Evolutionary conservation across 2,797 vertebrate species (phyloP).

Genomic region (Rhinogobio ventralis): DNA sequence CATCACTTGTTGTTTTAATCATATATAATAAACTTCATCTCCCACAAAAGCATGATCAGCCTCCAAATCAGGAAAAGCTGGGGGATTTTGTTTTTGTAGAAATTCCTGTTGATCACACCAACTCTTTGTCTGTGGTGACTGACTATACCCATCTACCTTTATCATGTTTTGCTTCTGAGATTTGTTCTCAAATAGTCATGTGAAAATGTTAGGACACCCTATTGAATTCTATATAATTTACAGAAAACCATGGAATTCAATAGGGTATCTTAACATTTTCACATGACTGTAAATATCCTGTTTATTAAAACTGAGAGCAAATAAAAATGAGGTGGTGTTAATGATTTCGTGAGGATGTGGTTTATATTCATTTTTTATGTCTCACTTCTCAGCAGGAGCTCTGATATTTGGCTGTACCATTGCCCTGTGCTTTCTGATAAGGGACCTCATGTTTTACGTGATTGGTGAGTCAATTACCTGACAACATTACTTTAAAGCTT

Average conservation of each 20-base stretch:
- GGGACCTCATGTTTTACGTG: slow-evolving; percentile 99
- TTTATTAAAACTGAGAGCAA: not conserved
- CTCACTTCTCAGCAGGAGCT: slow-evolving; percentile 87
- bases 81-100: too few species aligned
- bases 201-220: too few species aligned
- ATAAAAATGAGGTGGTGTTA: not conserved
- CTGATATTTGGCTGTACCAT: slow-evolving; percentile 93
- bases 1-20: not conserved
- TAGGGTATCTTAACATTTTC: too few species aligned
- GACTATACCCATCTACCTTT: too few species aligned
- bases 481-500: not conserved
- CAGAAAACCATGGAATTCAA: too few species aligned
- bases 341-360: not conserved
- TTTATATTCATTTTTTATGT: not conserved
- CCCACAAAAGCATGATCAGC: not conserved
- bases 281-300: not conserved
- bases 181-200: too few species aligned
- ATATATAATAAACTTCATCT: too few species aligned
- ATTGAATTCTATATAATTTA: too few species aligned
- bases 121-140: too few species aligned
- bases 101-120: too few species aligned
- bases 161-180: too few species aligned
- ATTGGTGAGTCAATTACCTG: slow-evolving; percentile 87
- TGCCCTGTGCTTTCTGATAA: slow-evolving; percentile 89
- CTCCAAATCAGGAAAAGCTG: too few species aligned